Conservation (phyloP, 2,797 vertebrate genomes). For the Fistularia commersonii region DNA sequence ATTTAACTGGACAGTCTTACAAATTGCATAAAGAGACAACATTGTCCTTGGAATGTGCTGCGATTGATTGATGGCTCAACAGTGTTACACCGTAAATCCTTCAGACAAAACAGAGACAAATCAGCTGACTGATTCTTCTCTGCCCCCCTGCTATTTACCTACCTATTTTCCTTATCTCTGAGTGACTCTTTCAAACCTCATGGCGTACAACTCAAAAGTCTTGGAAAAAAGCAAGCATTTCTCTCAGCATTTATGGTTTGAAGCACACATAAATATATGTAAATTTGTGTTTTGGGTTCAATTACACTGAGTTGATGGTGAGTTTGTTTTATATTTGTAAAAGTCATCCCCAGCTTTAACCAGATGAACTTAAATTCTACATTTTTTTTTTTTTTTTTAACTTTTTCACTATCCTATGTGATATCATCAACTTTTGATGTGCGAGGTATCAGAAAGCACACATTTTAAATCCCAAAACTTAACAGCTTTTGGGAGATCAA, state of each 20-base stretch:
- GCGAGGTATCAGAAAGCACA: too few relatives aligned
- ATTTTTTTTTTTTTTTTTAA: conserved; percentile 9
- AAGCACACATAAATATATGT: conserved; percentile 71
- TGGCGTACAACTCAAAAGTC: conserved; percentile 39
- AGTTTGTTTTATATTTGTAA: conserved; percentile 19
- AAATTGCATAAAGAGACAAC: conserved; percentile 79
- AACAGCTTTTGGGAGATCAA: conserved; percentile 65
- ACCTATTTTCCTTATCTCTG: conserved; percentile 32
- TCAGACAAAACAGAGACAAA: conserved; percentile 70
- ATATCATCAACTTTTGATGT: conserved; percentile 44
- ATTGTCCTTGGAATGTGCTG: conserved; percentile 75
- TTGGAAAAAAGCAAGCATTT: conserved; percentile 46
- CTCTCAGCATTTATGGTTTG: conserved; percentile 50
- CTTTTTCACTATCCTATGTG: conserved; percentile 23
- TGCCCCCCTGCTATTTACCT: conserved; percentile 47
- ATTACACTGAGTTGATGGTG: conserved; percentile 59
- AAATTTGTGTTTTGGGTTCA: conserved; percentile 63
- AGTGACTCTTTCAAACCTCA: conserved; percentile 6
- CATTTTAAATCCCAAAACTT: conserved; percentile 55
- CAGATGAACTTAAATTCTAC: neutral
- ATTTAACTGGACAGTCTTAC: conserved; percentile 80
- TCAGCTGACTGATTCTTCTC: conserved; percentile 53
- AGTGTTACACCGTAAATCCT: conserved; percentile 76
- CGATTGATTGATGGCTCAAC: conserved; percentile 77
- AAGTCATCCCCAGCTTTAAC: too few relatives aligned